phyloP scores from a whole-genome alignment of 2,888 invertebrate species.

The Ptilodon capucinus region DNA sequence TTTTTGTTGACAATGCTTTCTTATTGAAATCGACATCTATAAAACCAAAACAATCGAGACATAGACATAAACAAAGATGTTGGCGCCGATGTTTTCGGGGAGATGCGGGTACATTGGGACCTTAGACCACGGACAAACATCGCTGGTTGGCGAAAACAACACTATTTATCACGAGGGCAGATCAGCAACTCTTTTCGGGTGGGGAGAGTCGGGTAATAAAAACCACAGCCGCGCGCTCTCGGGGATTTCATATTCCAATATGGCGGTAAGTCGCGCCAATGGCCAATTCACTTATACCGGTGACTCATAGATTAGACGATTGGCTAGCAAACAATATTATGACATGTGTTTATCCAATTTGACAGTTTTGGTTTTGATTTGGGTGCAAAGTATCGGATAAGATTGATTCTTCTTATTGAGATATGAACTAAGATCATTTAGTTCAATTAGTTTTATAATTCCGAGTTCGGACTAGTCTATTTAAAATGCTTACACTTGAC shows the following conservation, averaged over 20 bases:
- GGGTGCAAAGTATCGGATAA: not conserved
- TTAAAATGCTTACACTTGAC: no score
- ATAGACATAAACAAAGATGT: conserved; percentile 55
- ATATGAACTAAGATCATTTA: no score
- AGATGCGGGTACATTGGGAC: conserved; percentile 37
- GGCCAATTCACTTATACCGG: conserved; percentile 68
- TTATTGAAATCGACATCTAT: conserved; percentile 36
- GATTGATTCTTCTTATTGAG: no score
- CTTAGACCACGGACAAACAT: conserved; percentile 62
- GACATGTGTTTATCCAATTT: conserved; percentile 12
- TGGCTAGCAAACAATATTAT: conserved; percentile 34
- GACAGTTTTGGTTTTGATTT: not conserved
- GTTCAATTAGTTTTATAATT: no score
- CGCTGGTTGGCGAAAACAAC: conserved; percentile 76
- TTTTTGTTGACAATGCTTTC: conserved; percentile 27
- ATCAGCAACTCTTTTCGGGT: conserved; percentile 53
- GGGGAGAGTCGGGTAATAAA: conserved; percentile 70
- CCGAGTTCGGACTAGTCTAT: no score
- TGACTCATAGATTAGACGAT: conserved; percentile 50
- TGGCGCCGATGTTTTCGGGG: conserved; percentile 51
- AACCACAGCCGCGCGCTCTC: conserved; percentile 56
- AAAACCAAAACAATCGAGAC: conserved; percentile 39
- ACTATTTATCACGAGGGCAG: conserved; percentile 77
- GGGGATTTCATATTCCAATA: conserved; percentile 72
- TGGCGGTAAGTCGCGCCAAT: conserved; percentile 60